These are phyloP conservation scores for Crotophaga sulcirostris DNA, from an alignment of 2,113 vertebrate genomes.

Conservation along the genomic window DNA sequence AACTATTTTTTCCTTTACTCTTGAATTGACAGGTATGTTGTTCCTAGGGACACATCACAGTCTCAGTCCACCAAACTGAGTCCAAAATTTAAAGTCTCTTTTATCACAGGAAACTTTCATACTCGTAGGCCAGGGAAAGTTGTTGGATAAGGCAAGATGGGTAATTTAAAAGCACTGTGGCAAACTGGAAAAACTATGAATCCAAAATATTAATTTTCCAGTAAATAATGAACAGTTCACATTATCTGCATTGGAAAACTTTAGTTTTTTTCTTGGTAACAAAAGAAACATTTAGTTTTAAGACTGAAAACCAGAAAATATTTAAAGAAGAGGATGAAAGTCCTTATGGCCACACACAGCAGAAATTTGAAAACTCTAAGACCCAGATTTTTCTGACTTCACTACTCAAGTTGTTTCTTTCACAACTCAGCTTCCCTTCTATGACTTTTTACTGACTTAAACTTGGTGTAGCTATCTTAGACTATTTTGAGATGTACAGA, in stretches of 20 bases:
- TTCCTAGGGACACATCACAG: neutral
- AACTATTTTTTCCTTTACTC: neutral
- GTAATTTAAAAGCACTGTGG: neutral
- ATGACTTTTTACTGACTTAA: neutral
- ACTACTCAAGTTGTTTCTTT: neutral
- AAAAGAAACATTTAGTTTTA: neutral
- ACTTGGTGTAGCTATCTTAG: neutral
- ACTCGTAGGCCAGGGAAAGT: neutral
- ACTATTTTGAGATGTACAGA: rapidly evolving
- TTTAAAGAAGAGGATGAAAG: neutral
- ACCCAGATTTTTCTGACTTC: neutral
- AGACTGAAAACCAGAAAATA: neutral
- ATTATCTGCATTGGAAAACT: neutral
- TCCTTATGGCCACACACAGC: neutral
- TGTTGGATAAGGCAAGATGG: neutral
- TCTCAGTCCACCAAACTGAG: neutral
- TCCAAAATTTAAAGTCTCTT: neutral
- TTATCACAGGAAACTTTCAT: neutral
- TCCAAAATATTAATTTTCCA: neutral
- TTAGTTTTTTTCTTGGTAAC: neutral
- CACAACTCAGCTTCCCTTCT: neutral
- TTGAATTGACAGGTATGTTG: neutral
- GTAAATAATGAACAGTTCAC: neutral
- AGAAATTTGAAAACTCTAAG: neutral
- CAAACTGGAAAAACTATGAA: neutral